Base-by-base conservation (phyloP, 1,140 invertebrate genomes). In the Batillaria attramentaria region DNA sequence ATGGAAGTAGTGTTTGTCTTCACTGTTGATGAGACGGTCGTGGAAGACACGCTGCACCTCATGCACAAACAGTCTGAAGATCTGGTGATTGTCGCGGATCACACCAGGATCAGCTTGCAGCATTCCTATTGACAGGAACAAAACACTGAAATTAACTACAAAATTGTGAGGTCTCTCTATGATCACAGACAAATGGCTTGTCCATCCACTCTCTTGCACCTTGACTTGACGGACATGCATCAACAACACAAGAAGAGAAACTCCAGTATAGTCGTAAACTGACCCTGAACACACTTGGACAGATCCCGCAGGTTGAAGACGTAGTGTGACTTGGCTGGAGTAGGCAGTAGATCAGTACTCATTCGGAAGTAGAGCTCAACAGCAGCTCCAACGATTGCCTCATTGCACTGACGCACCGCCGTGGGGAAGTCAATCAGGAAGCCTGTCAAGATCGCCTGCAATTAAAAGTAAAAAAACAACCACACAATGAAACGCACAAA, bases 391-490 rank as follows among this genome's bases (percentile, higher is more conserved):
- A 91, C 89, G 16, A 92, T 89, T 18, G 85, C 41, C 68, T 92
- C 91, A n/a, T 85, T 85, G 72, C 84, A 86, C 60, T 90, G 88
- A 43, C 90, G 87, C 0, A 97, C 94, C 5, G 81, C 79, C 18
- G 85, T 82, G 33, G 88, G 88, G 84, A 92, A 92, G 65, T 91
- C 90, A 78, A 84, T 84, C 70, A 97, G 92, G 88, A 97, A 97
- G 0, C 95, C 95, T 83, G 90, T 91, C 57, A 96, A 87, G 70
- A 96, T 95, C 13, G 95, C 92, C 94, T 95, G 77, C 5, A 86
- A n/a, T n/a, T n/a, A n/a, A 82, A 78, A 68, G 50, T 39, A 77
- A 78, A 65, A 66, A n/a, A 24, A 50, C 46, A 50, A 50, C 24
- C 46, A 50, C 24, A 50, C 31, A n/a, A 60, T 24, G 24, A 60